Percentiles rank a stretch among this genome's conserved stretches.
Evolutionary conservation across 2,888 invertebrate species (phyloP).

Genomic region (Rhingia campestris): DNA sequence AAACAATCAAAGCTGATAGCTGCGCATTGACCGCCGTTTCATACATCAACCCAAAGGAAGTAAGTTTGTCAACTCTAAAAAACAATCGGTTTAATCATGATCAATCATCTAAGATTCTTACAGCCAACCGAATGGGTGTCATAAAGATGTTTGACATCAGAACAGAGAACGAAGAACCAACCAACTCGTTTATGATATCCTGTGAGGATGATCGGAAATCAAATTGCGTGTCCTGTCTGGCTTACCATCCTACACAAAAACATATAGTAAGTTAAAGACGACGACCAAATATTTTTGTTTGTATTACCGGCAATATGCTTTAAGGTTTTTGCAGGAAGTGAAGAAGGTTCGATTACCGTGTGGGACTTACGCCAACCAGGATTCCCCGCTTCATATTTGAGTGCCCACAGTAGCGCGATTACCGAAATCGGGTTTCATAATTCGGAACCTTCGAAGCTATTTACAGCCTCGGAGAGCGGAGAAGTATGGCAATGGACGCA

Average conservation of each 20-base stretch:
- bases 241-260: conserved; percentile 93
- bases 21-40: conserved; percentile 90
- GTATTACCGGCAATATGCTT: background rate
- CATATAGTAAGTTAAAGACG: conserved; percentile 86
- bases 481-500: conserved; percentile 96
- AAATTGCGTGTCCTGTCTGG: conserved; percentile 88
- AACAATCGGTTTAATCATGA: background rate
- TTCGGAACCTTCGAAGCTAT: conserved; percentile 91
- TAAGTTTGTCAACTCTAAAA: conserved; percentile 75
- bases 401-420: conserved; percentile 89
- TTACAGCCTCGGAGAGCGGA: conserved; percentile 91
- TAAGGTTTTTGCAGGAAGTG: conserved; percentile 89
- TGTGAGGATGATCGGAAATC: conserved; percentile 86
- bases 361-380: conserved; percentile 95
- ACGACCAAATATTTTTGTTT: background rate
- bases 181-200: conserved; percentile 87
- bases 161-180: conserved; percentile 86
- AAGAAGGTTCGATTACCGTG: conserved; percentile 92
- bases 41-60: conserved; percentile 87
- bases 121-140: conserved; percentile 93
- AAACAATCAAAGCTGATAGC: conserved; percentile 88
- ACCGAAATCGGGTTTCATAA: conserved; percentile 95
- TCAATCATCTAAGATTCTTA: conserved; percentile 85
- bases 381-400: conserved; percentile 91
- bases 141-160: conserved; percentile 95